These are phyloP conservation scores for Pipistrellus kuhlii DNA, from an alignment of 2,797 vertebrate genomes.

Conservation along the genomic window DNA sequence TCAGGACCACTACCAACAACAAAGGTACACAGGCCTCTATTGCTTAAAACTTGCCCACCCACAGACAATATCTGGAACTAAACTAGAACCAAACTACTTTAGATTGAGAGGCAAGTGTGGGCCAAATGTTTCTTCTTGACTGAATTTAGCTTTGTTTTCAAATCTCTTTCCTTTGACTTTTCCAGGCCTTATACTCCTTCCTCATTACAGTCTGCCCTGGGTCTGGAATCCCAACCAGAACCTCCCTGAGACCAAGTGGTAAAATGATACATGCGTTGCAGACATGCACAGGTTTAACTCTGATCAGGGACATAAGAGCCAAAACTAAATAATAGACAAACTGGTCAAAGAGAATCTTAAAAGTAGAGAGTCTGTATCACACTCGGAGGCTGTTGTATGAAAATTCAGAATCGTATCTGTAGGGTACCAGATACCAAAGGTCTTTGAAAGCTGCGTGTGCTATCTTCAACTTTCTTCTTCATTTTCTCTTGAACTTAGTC, in stretches of 20 bases:
- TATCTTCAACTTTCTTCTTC: not conserved
- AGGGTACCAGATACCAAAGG: not conserved
- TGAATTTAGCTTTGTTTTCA: not conserved
- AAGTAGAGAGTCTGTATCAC: not conserved
- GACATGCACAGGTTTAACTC: not conserved
- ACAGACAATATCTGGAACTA: not conserved
- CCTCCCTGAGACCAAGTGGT: not conserved
- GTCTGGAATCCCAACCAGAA: not conserved
- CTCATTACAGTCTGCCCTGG: not conserved
- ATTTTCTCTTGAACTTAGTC: not conserved
- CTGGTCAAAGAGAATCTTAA: not conserved
- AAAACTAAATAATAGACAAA: not conserved
- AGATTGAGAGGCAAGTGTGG: not conserved
- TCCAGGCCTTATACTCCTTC: not conserved
- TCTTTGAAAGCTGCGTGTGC: not conserved
- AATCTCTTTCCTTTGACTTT: not conserved
- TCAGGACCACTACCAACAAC: not conserved
- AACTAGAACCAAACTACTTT: constrained; percentile 1
- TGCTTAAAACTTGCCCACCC: not conserved
- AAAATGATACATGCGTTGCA: not conserved
- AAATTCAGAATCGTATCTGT: not conserved
- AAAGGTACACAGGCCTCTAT: not conserved
- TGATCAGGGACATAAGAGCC: not conserved
- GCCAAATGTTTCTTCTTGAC: not conserved
- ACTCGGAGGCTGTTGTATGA: not conserved